phyloP scores from a whole-genome alignment of 2,113 vertebrate genomes.

The Semnopithecus entellus region DNA sequence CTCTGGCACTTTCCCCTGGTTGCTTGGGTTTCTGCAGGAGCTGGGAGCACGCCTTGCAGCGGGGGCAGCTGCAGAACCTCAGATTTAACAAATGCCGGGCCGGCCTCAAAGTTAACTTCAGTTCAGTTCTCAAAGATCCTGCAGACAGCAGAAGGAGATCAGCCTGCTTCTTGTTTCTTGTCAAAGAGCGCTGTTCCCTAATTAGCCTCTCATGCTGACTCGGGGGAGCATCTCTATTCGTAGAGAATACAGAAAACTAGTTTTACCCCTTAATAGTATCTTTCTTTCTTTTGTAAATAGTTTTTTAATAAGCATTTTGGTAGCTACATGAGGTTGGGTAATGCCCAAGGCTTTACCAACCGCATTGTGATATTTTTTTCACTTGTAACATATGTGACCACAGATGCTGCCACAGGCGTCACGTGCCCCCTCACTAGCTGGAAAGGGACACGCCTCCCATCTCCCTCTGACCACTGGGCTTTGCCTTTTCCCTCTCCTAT shows the following conservation, averaged over 20 bases:
- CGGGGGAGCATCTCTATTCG: background rate
- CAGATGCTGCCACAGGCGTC: constrained; percentile 21
- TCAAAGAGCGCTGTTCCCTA: background rate
- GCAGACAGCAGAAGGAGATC: background rate
- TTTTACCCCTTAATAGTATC: no score
- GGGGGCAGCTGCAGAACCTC: background rate
- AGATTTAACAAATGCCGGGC: background rate
- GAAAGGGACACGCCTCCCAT: background rate
- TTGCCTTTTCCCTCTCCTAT: constrained; percentile 10
- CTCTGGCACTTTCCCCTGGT: background rate
- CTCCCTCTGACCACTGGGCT: background rate
- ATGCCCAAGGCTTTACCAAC: constrained; percentile 33
- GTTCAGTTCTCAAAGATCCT: background rate
- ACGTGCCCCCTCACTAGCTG: background rate
- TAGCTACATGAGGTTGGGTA: background rate
- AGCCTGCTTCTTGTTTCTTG: background rate
- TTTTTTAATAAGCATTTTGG: background rate
- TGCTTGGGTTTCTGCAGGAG: background rate
- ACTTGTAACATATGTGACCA: constrained; percentile 40
- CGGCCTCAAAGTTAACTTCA: background rate
- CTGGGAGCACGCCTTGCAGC: background rate
- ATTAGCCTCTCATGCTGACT: background rate
- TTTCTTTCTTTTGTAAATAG: background rate
- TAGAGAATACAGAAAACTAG: background rate
- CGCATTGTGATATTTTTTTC: constrained; percentile 28